A percentile compares a stretch with the other conserved stretches of the same genome.
Evolutionary conservation across 2,888 invertebrate species (phyloP).

Genomic region (Hirtodrosophila histrioides): DNA sequence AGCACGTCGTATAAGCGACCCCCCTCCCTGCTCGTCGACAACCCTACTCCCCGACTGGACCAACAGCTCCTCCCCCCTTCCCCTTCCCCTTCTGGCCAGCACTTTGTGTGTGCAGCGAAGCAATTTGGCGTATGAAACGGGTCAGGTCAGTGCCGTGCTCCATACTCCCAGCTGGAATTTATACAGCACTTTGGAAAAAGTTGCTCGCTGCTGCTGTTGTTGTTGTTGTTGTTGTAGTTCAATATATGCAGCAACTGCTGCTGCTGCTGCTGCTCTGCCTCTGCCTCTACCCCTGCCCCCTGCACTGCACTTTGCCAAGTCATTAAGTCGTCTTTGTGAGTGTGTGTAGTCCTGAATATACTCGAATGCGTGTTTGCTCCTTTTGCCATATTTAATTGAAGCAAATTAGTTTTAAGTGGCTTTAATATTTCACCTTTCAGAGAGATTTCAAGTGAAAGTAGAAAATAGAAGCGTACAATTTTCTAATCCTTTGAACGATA

Average conservation of each 20-base stretch:
- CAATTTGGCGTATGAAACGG: slow-evolving; percentile 78
- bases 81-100: slow-evolving; percentile 17
- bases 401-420: slow-evolving; percentile 63
- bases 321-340: slow-evolving; percentile 57
- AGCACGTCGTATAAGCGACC: slow-evolving; percentile 55
- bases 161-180: slow-evolving; percentile 51
- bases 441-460: background rate
- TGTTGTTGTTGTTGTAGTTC: slow-evolving; percentile 60
- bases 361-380: slow-evolving; percentile 24
- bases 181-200: slow-evolving; percentile 65
- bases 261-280: background rate
- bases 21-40: slow-evolving; percentile 13
- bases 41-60: background rate
- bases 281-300: background rate
- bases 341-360: slow-evolving; percentile 19
- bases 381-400: slow-evolving; percentile 70
- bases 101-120: slow-evolving; percentile 70
- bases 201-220: slow-evolving; percentile 31
- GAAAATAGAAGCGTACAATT: too few relatives aligned
- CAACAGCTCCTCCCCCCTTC: background rate
- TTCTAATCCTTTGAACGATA: too few relatives aligned
- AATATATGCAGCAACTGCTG: slow-evolving; percentile 56
- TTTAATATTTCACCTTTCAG: slow-evolving; percentile 39
- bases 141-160: slow-evolving; percentile 64
- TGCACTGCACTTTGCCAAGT: slow-evolving; percentile 59